phyloP scores from a whole-genome alignment of 1,140 invertebrate genomes.

The Cylas formicarius region DNA sequence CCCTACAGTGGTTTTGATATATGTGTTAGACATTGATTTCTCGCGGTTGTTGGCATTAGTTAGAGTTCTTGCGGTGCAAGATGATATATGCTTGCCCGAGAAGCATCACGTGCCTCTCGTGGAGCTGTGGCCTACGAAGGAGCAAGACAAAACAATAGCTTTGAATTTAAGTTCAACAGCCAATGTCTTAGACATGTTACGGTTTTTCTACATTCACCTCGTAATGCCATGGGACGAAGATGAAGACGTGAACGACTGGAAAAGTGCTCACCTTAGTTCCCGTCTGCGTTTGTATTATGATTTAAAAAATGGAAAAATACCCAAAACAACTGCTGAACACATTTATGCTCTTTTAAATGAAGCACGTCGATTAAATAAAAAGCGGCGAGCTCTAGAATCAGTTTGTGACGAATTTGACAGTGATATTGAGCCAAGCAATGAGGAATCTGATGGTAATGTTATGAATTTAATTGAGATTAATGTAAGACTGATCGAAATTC shows the following conservation, averaged over 20 bases:
- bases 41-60: constrained; percentile 44
- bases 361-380: constrained; percentile 46
- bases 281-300: constrained; percentile 54
- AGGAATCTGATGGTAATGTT: constrained; percentile 28
- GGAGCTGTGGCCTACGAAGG: constrained; percentile 51
- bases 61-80: constrained; percentile 51
- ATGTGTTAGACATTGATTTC: constrained; percentile 47
- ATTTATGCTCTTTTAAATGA: constrained; percentile 51
- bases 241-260: constrained; percentile 53
- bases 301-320: constrained; percentile 47
- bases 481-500: constrained; percentile 51
- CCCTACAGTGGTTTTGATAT: constrained; percentile 52
- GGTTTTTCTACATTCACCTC: constrained; percentile 54
- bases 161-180: constrained; percentile 44
- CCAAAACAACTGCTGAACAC: constrained; percentile 46
- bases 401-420: constrained; percentile 19
- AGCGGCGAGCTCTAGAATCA: constrained; percentile 43
- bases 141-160: constrained; percentile 46
- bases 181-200: constrained; percentile 47
- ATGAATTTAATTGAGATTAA: constrained; percentile 45
- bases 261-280: constrained; percentile 41
- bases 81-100: constrained; percentile 52
- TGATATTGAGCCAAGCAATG: constrained; percentile 45
- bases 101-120: constrained; percentile 49
- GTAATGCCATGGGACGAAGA: constrained; percentile 60